Evolutionary conservation across 2,888 invertebrate species (phyloP).

Genomic region (Elaeidobius kamerunicus): DNA sequence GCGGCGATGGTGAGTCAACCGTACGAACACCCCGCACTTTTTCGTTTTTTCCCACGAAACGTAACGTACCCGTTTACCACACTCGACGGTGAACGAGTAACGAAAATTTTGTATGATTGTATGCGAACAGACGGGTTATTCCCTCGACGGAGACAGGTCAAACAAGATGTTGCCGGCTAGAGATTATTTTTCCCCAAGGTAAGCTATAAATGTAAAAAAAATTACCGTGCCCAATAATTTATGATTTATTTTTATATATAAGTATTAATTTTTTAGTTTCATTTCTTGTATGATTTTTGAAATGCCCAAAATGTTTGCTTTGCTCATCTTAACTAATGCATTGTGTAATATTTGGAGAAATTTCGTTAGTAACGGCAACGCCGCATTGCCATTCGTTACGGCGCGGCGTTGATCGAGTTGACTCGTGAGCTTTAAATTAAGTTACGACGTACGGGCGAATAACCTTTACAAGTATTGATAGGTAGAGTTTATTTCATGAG

Average conservation of each 20-base stretch:
- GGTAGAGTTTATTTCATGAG: slow-evolving; percentile 3
- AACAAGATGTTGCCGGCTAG: slow-evolving; percentile 19
- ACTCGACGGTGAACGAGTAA: slow-evolving; percentile 20
- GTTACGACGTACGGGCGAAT: neutral
- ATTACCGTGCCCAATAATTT: too few relatives aligned
- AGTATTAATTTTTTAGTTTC: neutral
- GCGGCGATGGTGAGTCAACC: slow-evolving; percentile 32
- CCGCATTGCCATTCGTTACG: neutral
- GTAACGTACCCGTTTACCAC: neutral
- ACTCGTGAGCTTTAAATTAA: neutral
- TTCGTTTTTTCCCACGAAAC: slow-evolving; percentile 6
- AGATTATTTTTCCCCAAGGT: too few relatives aligned
- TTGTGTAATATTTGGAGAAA: neutral
- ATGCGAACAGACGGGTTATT: slow-evolving; percentile 9
- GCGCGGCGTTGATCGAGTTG: neutral
- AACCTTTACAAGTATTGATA: neutral
- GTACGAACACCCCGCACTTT: slow-evolving; percentile 14
- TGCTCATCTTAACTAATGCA: too few relatives aligned
- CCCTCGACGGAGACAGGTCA: slow-evolving; percentile 20
- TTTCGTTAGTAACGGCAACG: slow-evolving; percentile 1
- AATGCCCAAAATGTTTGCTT: too few relatives aligned
- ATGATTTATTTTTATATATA: neutral
- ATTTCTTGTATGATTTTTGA: neutral
- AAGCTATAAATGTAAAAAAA: too few relatives aligned
- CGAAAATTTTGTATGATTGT: slow-evolving; percentile 25